These are phyloP conservation scores for Sminthurinus aureus DNA, from an alignment of 2,888 invertebrate genomes.

Conservation along the genomic window DNA sequence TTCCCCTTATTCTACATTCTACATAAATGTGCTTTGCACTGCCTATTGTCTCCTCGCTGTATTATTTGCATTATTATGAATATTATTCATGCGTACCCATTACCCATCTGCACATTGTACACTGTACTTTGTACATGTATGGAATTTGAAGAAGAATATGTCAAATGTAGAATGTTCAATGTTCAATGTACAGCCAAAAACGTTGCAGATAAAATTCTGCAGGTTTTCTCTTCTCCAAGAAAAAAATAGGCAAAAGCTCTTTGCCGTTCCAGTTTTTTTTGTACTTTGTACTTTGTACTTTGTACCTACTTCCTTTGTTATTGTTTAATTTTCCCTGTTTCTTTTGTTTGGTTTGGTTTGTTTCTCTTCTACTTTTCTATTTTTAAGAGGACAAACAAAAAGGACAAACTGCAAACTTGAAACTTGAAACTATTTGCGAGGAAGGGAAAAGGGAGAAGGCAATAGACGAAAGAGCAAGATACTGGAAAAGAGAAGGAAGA, in stretches of 20 bases:
- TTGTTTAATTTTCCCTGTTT: conserved; percentile 22
- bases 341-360: conserved; percentile 29
- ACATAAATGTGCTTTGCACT: no score
- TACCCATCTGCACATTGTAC: neutral
- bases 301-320: conserved; percentile 14
- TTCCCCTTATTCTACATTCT: neutral
- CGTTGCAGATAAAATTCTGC: neutral
- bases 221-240: neutral
- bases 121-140: neutral
- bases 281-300: neutral
- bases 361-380: conserved; percentile 5
- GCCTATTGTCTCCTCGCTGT: no score
- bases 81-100: no score
- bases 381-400: conserved; percentile 24
- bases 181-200: no score
- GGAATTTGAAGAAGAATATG: no score
- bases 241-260: neutral
- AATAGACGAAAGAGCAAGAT: neutral
- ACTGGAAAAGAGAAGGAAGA: neutral
- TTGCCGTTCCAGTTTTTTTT: conserved; percentile 25
- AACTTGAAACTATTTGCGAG: neutral
- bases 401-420: neutral
- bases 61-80: no score
- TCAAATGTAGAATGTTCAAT: neutral
- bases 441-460: neutral